Evolutionary conservation across 2,797 vertebrate genomes (phyloP).

Genomic region (Danionella dracula): DNA sequence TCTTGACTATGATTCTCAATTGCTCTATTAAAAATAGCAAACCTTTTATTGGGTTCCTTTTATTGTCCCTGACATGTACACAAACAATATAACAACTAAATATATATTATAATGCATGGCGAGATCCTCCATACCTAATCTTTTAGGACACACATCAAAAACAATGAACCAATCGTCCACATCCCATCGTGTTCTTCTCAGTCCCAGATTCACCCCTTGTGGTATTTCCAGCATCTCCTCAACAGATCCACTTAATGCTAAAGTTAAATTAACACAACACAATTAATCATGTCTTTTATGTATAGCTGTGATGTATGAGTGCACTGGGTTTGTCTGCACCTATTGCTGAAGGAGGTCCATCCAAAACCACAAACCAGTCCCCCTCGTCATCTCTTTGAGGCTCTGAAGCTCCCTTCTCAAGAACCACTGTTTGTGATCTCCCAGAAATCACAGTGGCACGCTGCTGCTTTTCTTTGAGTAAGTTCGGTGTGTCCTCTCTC

Average conservation of each 20-base stretch:
- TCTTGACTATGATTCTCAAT: too few species aligned
- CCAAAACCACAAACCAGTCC: constrained; percentile 56
- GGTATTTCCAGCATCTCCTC: too few species aligned
- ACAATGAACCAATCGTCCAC: constrained; percentile 57
- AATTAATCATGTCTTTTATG: background rate
- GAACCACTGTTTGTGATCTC: constrained; percentile 10
- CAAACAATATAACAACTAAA: too few species aligned
- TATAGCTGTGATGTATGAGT: background rate
- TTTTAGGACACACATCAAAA: constrained; percentile 49
- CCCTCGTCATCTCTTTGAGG: constrained; percentile 46
- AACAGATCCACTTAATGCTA: constrained; percentile 8
- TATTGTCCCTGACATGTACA: too few species aligned
- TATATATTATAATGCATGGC: too few species aligned
- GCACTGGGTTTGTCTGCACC: constrained; percentile 28
- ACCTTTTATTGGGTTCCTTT: too few species aligned
- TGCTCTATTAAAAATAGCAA: too few species aligned
- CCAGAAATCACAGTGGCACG: background rate
- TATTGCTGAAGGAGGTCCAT: constrained; percentile 49
- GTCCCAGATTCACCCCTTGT: too few species aligned
- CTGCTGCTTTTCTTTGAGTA: constrained; percentile 10
- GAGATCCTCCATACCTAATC: constrained; percentile 28
- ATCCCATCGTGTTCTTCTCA: too few species aligned
- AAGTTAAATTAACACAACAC: too few species aligned
- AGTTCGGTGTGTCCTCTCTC: background rate
- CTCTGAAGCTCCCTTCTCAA: constrained; percentile 35